These are phyloP conservation scores for Ascidia mentula DNA, from an alignment of 23 tunicate species.

Conservation along the genomic window DNA sequence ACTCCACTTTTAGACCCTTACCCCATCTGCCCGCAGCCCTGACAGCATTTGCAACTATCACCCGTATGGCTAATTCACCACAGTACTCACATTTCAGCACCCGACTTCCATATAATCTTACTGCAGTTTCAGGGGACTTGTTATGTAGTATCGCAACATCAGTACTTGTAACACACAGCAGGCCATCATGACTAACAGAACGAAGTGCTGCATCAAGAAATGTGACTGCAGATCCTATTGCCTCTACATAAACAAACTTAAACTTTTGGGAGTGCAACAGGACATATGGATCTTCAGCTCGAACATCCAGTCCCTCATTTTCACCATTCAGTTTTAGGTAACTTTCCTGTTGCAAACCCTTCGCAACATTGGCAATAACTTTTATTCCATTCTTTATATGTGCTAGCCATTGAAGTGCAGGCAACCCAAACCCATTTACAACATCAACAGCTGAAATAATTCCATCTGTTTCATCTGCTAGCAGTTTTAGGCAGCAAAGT, in stretches of 20 bases:
- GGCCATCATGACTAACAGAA: conserved; percentile 54
- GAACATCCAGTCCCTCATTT: conserved; percentile 9
- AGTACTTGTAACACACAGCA: conserved; percentile 54
- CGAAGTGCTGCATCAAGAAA: conserved; percentile 74
- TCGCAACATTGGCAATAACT: conserved; percentile 37
- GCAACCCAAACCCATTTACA: conserved; percentile 44
- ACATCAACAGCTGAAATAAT: conserved; percentile 54
- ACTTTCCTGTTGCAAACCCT: neutral
- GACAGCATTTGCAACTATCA: conserved; percentile 52
- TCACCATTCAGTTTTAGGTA: neutral
- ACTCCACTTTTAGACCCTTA: conserved; percentile 57
- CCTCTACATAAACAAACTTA: conserved; percentile 61
- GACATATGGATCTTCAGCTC: conserved; percentile 53
- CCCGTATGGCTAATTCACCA: conserved; percentile 53
- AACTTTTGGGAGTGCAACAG: conserved; percentile 53
- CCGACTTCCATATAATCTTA: conserved; percentile 53
- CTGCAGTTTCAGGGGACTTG: conserved; percentile 60
- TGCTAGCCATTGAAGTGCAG: conserved; percentile 54
- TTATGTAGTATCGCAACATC: conserved; percentile 57
- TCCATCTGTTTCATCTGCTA: conserved; percentile 15
- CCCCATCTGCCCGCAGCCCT: conserved; percentile 74
- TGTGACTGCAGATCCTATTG: conserved; percentile 36
- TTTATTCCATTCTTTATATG: conserved; percentile 22
- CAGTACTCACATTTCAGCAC: conserved; percentile 61
- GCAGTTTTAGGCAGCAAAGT: conserved; percentile 14